These are phyloP conservation scores for Menura novaehollandiae DNA, from an alignment of 2,113 vertebrate species.

Conservation along the genomic window DNA sequence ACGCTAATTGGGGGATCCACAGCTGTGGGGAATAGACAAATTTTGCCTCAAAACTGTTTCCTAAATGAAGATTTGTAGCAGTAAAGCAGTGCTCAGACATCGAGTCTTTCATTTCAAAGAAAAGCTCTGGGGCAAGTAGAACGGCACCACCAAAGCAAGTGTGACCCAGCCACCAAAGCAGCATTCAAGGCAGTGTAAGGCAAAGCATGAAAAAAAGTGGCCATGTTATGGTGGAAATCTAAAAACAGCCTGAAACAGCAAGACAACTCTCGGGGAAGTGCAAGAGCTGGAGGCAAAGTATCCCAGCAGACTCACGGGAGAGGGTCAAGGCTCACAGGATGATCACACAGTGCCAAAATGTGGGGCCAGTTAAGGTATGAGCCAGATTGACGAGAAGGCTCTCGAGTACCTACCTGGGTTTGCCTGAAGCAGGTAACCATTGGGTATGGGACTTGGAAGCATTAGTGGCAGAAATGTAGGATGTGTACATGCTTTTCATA, in stretches of 20 bases:
- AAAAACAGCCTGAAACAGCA: neutral
- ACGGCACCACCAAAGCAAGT: fast-evolving
- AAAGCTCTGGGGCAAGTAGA: neutral
- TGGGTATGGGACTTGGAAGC: neutral
- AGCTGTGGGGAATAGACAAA: neutral
- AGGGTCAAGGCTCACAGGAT: fast-evolving
- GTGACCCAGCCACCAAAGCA: neutral
- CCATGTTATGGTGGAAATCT: fast-evolving
- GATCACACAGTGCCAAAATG: neutral
- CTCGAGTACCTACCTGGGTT: neutral
- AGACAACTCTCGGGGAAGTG: neutral
- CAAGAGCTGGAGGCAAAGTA: neutral
- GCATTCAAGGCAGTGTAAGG: neutral
- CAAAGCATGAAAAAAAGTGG: neutral
- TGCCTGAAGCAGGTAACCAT: neutral
- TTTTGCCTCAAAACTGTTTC: neutral
- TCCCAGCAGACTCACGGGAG: neutral
- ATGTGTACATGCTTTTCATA: neutral
- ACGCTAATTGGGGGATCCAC: neutral
- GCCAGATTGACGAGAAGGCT: neutral
- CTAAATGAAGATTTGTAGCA: neutral
- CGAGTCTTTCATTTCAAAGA: neutral
- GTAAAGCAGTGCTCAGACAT: neutral
- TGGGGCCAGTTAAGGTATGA: neutral
- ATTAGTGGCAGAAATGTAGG: neutral